A percentile compares a stretch with the other conserved stretches of the same genome.
phyloP scores from a whole-genome alignment of 2,888 invertebrate species.

The Clostera curtula region DNA sequence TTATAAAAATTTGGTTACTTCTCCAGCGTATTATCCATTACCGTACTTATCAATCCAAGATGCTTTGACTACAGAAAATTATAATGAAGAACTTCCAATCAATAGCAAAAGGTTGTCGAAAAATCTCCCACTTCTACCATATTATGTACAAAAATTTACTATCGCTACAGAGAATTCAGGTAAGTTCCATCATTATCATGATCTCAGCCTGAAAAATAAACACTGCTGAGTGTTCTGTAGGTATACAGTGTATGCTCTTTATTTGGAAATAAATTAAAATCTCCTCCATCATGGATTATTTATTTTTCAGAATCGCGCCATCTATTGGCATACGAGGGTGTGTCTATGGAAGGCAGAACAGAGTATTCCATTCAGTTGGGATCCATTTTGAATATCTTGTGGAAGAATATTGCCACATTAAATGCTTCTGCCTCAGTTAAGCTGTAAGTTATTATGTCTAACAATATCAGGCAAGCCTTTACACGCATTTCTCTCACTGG shows the following conservation, averaged over 20 bases:
- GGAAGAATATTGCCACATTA: slow-evolving; percentile 76
- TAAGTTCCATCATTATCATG: slow-evolving; percentile 11
- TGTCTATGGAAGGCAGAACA: slow-evolving; percentile 67
- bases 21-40: slow-evolving; percentile 46
- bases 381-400: slow-evolving; percentile 69
- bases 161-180: slow-evolving; percentile 34
- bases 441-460: slow-evolving; percentile 59
- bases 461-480: too few species aligned
- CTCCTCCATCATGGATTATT: not conserved
- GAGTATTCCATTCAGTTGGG: slow-evolving; percentile 64
- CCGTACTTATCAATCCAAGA: slow-evolving; percentile 37
- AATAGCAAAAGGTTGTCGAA: slow-evolving; percentile 42
- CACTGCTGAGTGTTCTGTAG: too few species aligned
- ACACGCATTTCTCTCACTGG: too few species aligned
- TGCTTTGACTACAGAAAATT: slow-evolving; percentile 20
- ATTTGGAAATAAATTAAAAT: too few species aligned
- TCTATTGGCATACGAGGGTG: slow-evolving; percentile 48
- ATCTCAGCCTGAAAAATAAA: not conserved
- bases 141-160: slow-evolving; percentile 50
- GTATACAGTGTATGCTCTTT: too few species aligned
- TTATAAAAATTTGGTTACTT: slow-evolving; percentile 40
- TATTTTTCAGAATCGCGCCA: slow-evolving; percentile 37
- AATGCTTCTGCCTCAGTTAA: slow-evolving; percentile 56
- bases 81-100: slow-evolving; percentile 31
- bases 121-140: slow-evolving; percentile 49